Percentiles rank a stretch among this genome's conserved stretches.
Conservation (phyloP, 2,888 invertebrate genomes). For the Euproctis similis region DNA sequence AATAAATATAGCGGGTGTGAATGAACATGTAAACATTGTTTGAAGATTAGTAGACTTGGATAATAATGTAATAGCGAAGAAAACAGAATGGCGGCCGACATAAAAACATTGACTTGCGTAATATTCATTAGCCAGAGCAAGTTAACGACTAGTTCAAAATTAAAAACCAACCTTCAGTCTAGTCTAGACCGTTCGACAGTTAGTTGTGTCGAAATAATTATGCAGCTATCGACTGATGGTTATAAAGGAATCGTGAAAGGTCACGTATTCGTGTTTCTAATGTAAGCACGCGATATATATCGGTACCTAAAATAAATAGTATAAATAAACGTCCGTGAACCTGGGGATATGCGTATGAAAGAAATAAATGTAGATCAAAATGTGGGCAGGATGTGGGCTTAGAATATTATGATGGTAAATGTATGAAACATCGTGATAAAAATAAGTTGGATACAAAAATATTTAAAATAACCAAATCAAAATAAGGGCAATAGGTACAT, state of each 20-base stretch:
- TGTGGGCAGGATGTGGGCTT: too few species aligned
- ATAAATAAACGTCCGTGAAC: constrained; percentile 46
- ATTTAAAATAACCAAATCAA: too few species aligned
- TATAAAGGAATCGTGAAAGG: constrained; percentile 23
- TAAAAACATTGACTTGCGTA: not conserved
- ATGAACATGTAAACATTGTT: constrained; percentile 63
- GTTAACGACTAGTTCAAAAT: constrained; percentile 14
- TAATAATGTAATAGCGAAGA: too few species aligned
- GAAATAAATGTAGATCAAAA: constrained; percentile 22
- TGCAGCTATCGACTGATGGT: constrained; percentile 8
- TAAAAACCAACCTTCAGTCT: too few species aligned
- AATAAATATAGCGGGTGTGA: constrained; percentile 47
- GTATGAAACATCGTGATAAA: too few species aligned
- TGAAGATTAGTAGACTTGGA: constrained; percentile 23
- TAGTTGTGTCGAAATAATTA: constrained; percentile 14
- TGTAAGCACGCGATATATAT: constrained; percentile 34
- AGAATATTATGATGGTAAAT: too few species aligned
- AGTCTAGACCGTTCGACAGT: constrained; percentile 18
- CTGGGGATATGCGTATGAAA: constrained; percentile 27
- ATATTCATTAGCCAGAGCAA: not conserved
- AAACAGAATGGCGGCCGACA: too few species aligned
- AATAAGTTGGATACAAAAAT: too few species aligned
- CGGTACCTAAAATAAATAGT: too few species aligned
- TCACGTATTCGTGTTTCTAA: constrained; percentile 21
- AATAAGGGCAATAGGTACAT: too few species aligned